phyloP scores from a whole-genome alignment of 2,113 vertebrate genomes.

The Oenanthe oenanthe region DNA sequence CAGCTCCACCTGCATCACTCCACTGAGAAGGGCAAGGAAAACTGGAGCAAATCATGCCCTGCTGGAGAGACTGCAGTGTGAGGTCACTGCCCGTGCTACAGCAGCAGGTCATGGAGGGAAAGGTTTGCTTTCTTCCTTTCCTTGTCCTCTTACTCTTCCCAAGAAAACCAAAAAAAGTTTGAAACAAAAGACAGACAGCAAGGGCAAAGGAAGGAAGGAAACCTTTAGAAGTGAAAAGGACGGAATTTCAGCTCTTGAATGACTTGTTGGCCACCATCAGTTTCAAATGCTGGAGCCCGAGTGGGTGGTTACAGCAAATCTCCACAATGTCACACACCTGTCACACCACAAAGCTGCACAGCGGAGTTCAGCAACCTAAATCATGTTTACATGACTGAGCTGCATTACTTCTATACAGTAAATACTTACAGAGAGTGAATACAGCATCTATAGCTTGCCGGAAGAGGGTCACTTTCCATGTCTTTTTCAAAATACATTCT shows the following conservation, averaged over 20 bases:
- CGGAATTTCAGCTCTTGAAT: conserved; percentile 26
- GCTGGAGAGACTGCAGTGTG: accelerated
- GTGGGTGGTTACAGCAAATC: not conserved
- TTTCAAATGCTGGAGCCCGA: not conserved
- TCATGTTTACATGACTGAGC: not conserved
- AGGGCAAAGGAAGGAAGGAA: not conserved
- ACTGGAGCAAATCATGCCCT: not conserved
- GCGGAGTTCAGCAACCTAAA: not conserved
- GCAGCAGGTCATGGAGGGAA: not conserved
- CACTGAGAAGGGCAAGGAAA: not conserved
- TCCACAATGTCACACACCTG: conserved; percentile 15
- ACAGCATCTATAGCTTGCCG: conserved; percentile 15
- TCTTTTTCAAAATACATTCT: conserved; percentile 60
- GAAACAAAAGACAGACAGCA: not conserved
- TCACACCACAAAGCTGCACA: conserved; percentile 19
- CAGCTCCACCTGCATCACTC: not conserved
- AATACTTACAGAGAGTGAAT: conserved; percentile 33
- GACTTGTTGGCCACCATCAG: not conserved
- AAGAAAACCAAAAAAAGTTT: not conserved
- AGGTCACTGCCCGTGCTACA: not conserved
- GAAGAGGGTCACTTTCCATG: not conserved
- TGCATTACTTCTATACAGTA: not conserved
- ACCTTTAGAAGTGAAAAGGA: not conserved
- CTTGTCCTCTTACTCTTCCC: not conserved
- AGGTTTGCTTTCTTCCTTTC: not conserved